Evolutionary conservation across 2,113 vertebrate genomes (phyloP).

Genomic region (Colossoma macropomum): DNA sequence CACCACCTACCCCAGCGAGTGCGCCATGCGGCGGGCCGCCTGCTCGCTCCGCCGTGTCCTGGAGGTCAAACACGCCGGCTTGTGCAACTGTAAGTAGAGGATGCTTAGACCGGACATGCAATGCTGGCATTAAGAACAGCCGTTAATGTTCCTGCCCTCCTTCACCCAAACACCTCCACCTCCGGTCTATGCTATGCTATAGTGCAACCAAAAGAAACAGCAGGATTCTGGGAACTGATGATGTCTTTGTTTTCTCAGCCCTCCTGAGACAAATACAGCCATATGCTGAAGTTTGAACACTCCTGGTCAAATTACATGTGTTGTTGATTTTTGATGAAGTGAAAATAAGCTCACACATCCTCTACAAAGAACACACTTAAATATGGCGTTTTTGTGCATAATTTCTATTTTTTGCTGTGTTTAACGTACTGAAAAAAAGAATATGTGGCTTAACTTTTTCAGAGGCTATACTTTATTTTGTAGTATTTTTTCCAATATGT

Average conservation of each 20-base stretch:
- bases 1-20: conserved; percentile 87
- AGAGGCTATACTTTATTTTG: too few relatives aligned
- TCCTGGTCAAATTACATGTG: too few relatives aligned
- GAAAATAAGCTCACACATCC: too few relatives aligned
- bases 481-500: too few relatives aligned
- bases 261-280: background rate
- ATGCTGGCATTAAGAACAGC: conserved; percentile 51
- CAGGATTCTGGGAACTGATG: conserved; percentile 31
- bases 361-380: too few relatives aligned
- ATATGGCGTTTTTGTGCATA: too few relatives aligned
- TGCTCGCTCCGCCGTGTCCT: conserved; percentile 85
- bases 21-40: conserved; percentile 86
- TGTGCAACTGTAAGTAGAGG: conserved; percentile 91
- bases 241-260: background rate
- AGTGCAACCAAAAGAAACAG: conserved; percentile 33
- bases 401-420: too few relatives aligned
- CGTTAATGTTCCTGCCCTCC: conserved; percentile 53
- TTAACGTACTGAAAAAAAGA: too few relatives aligned
- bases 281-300: too few relatives aligned
- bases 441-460: too few relatives aligned
- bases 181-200: too few relatives aligned
- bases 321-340: too few relatives aligned
- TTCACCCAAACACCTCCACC: conserved; percentile 58
- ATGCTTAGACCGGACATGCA: conserved; percentile 9
- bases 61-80: conserved; percentile 89